Conservation (phyloP, 2,113 vertebrate genomes). For the Oryzias celebensis region DNA sequence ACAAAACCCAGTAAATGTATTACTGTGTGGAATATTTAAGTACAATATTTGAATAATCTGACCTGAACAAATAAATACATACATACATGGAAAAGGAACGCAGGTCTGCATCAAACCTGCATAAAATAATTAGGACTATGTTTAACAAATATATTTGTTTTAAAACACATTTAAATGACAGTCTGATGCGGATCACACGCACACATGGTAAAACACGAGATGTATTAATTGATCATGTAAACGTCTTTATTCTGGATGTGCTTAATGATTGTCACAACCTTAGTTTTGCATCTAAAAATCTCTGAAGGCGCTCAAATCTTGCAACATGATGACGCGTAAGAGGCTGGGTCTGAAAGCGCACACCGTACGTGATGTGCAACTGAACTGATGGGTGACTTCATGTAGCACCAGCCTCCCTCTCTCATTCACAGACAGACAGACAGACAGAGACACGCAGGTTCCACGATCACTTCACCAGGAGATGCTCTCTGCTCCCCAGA, state of each 20-base stretch:
- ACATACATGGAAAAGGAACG: neutral
- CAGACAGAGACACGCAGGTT: slow-evolving; percentile 8
- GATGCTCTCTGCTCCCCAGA: slow-evolving; percentile 48
- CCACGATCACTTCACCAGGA: slow-evolving; percentile 46
- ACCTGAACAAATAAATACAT: neutral
- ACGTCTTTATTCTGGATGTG: no score
- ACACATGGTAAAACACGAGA: no score
- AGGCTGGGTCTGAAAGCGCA: slow-evolving; percentile 55
- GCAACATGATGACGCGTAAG: slow-evolving; percentile 62
- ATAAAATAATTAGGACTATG: no score
- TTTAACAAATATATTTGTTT: no score
- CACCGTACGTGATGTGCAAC: slow-evolving; percentile 74
- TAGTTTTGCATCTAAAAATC: neutral
- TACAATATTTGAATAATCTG: neutral
- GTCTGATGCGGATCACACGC: no score
- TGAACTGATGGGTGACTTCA: slow-evolving; percentile 71
- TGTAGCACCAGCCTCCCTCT: slow-evolving; percentile 39
- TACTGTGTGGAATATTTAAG: neutral
- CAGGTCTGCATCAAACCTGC: no score
- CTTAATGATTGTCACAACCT: no score
- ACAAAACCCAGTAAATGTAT: neutral
- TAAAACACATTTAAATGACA: no score
- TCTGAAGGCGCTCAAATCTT: slow-evolving; percentile 35
- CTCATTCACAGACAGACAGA: slow-evolving; percentile 13
- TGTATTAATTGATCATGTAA: no score